Evolutionary conservation across 2,888 invertebrate genomes (phyloP).

Genomic region (Rhogogaster chlorosoma): DNA sequence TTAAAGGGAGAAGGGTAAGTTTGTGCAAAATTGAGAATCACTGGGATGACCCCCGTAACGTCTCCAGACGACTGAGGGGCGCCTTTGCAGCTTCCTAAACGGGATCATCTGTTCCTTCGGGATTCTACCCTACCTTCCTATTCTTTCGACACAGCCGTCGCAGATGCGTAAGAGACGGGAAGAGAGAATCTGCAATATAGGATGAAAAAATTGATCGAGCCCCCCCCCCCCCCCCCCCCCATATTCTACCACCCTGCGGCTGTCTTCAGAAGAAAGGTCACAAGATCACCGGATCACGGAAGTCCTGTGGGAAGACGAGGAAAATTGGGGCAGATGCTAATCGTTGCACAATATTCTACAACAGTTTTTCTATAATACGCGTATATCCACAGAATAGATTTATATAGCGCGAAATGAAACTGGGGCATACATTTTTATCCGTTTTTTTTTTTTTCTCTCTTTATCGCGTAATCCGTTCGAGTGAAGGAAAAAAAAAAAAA

Average conservation of each 20-base stretch:
- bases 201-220: conserved; percentile 52
- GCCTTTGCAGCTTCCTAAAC: conserved; percentile 72
- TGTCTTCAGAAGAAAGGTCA: conserved; percentile 45
- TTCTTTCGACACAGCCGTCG: conserved; percentile 61
- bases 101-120: conserved; percentile 75
- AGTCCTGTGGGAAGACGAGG: conserved; percentile 37
- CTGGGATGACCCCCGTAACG: conserved; percentile 69
- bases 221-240: conserved; percentile 1
- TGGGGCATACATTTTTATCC: background rate
- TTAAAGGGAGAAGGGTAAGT: background rate
- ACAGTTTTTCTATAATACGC: no score
- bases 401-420: background rate
- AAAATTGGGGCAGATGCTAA: conserved; percentile 50
- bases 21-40: conserved; percentile 49
- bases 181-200: conserved; percentile 64
- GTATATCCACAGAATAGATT: background rate
- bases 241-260: background rate
- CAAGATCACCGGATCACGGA: conserved; percentile 37
- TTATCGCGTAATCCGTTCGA: conserved; percentile 25
- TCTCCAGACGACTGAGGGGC: conserved; percentile 61
- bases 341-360: conserved; percentile 30
- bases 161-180: conserved; percentile 61
- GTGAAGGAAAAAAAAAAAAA: background rate
- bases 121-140: conserved; percentile 63
- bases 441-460: background rate